Evolutionary conservation across 2,888 invertebrate species (phyloP), one percentile per base, ranked within the genome.

Genomic region (Thereva nobilitata): DNA sequence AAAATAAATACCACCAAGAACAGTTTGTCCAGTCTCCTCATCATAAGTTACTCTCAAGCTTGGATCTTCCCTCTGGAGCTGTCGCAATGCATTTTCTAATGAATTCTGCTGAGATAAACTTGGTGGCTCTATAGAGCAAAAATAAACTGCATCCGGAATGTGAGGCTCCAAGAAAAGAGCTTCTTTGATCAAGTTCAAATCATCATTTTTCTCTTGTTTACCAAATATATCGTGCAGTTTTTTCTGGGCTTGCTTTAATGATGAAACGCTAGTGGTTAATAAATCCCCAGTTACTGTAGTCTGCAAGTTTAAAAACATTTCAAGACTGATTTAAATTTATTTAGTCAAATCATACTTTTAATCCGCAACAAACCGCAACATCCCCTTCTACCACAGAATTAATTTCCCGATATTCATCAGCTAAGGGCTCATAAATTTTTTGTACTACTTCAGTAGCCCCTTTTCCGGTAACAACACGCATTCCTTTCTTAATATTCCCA

Each of bases 71-170:
- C 92, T 83, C 77, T 89, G 87, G 61, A 98, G 81, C 77, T 93
- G 89, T 4, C 81, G 83, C 35, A 98, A 83, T 0, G 97, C 97
- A 9, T 82, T 80, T 72, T 97, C 97, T 74, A 97, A 82, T 0
- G 88, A 83, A 50, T 81, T 81, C 81, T 95, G 94, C 68, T 86
- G 84, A 1, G 90, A 85, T 72, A 89, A 76, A 73, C 92, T 92
- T 0, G 94, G 91, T 0, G 97, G 92, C 82, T 99, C 98, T 70
- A 99, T 90, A 1, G 95, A 92, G 79, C 98, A 97, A 76, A 97
- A 92, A 82, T 97, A 98, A 0, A 99, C 99, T 0, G 99, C 96
- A 75, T 95, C 92, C 0, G 97, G 97, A 67, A 95, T 82, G 52
- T 85, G 84, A 0, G 92, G 86, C 2, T 90, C 89, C 72, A 82